These are phyloP conservation scores for Botia almorhae DNA, from an alignment of 2,797 vertebrate genomes.

Conservation along the genomic window DNA sequence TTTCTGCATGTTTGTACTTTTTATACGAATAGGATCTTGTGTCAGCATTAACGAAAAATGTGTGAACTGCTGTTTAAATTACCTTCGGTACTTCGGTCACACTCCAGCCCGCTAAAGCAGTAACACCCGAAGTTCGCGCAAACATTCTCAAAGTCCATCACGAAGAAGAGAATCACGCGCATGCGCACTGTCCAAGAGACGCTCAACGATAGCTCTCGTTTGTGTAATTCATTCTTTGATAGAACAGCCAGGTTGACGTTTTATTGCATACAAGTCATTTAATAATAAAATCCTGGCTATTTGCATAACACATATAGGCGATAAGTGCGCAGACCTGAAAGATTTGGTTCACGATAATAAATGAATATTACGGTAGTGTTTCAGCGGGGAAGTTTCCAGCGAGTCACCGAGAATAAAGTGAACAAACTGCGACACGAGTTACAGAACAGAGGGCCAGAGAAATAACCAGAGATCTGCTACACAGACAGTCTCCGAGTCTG, in stretches of 20 bases:
- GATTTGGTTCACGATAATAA: neutral
- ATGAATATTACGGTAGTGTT: constrained; percentile 14
- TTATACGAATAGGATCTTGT: too few relatives aligned
- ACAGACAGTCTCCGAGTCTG: neutral
- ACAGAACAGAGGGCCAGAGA: neutral
- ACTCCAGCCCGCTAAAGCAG: neutral
- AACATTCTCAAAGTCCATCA: neutral
- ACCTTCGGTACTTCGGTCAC: too few relatives aligned
- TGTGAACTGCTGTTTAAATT: neutral
- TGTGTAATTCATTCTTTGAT: neutral
- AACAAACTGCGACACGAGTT: neutral
- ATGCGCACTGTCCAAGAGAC: neutral
- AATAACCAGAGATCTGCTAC: neutral
- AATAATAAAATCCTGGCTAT: neutral
- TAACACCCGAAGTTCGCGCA: neutral
- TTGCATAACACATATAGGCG: neutral
- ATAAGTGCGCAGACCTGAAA: neutral
- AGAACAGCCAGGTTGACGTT: neutral
- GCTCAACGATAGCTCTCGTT: neutral
- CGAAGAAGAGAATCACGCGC: constrained; percentile 15
- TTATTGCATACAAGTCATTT: neutral
- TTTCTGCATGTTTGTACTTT: too few relatives aligned
- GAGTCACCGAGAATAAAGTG: constrained; percentile 21
- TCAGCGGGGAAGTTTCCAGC: constrained; percentile 13
- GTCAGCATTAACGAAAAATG: neutral